Base-by-base conservation (phyloP, 2,113 vertebrate species). In the Lamprologus speciosus region DNA sequence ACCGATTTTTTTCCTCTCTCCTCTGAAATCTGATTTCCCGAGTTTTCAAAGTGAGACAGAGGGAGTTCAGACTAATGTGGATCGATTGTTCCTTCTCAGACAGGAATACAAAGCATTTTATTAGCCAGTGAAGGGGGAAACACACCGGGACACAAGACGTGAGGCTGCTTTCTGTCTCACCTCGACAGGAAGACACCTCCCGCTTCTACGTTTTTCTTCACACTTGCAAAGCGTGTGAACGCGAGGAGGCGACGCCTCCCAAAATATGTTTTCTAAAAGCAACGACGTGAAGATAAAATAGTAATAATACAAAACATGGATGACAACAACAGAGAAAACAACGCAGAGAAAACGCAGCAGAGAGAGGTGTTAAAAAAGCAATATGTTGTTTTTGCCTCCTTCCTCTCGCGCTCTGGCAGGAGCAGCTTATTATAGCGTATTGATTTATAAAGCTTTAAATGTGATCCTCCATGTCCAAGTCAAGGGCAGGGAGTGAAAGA, bases 21-120 rank as follows among this genome's bases (percentile, higher is more conserved):
- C 82, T 90, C 94, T 91, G 91, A 97, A 97, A 96, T 96, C 95
- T 95, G 96, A 97, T 97, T 97, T 96, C 94, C 95, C 92, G 95
- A 94, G 95, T 97, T 96, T 96, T 96, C 95, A 95, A 95, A 96
- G 96, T 95, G 95, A 96, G 94, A 90, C 93, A 94, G 93, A 92
- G 93, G 93, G 94, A 96, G 95, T 95, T 93, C 93, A 94, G 95
- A 93, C 95, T 95, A 96, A 96, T 95, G 96, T 93, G 88, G 96
- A 97, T 97, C 94, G 96, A 96, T 97, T 83, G 95, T 95, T 95
- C 97, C 96, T 97, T 97, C 97, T 97, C 97, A 97, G 97, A 97
- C 97, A 97, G 93, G 96, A 97, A 96, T 96, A 95, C 96, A 96
- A 96, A 97, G 94, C 93, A 89, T 97, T 97, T 97, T 98, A 98